Conservation (phyloP, 2,797 vertebrate species). For the Coccyzus lansbergi region DNA sequence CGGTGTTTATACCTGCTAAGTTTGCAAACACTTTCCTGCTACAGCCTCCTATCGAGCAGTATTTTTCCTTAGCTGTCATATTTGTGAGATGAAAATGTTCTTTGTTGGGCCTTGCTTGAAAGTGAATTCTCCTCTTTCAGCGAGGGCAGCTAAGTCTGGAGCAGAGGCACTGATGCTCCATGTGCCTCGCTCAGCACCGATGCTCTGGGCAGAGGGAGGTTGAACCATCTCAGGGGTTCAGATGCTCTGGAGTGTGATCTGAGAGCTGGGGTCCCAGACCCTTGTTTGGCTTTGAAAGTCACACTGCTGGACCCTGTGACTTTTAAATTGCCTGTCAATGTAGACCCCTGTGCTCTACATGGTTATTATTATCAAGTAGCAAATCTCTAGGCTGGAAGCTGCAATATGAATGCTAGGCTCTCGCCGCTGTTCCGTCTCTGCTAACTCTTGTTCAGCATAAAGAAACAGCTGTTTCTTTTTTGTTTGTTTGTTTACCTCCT, state of each 20-base stretch:
- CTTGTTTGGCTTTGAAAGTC: not conserved
- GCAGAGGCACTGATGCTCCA: not conserved
- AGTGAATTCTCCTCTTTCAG: not conserved
- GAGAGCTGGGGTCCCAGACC: not conserved
- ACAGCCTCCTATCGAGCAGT: not conserved
- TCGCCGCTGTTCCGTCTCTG: not conserved
- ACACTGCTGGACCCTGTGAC: not conserved
- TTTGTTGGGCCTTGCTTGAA: not conserved
- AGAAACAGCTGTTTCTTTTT: not conserved
- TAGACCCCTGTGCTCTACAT: not conserved
- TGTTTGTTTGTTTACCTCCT: not conserved
- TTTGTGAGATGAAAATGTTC: not conserved
- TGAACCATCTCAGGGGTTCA: not conserved
- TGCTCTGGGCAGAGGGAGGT: fast-evolving
- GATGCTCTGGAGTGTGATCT: fast-evolving
- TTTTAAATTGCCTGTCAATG: not conserved
- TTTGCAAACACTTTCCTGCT: constrained; percentile 23
- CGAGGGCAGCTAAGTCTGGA: not conserved
- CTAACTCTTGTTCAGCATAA: not conserved
- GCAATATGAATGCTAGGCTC: not conserved
- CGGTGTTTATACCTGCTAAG: constrained; percentile 4
- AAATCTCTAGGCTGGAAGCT: not conserved
- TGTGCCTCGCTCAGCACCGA: fast-evolving
- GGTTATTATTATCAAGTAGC: not conserved
- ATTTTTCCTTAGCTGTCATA: not conserved